Base-by-base conservation (phyloP, 1,140 invertebrate genomes). In the Druon quercuslanigerum region DNA sequence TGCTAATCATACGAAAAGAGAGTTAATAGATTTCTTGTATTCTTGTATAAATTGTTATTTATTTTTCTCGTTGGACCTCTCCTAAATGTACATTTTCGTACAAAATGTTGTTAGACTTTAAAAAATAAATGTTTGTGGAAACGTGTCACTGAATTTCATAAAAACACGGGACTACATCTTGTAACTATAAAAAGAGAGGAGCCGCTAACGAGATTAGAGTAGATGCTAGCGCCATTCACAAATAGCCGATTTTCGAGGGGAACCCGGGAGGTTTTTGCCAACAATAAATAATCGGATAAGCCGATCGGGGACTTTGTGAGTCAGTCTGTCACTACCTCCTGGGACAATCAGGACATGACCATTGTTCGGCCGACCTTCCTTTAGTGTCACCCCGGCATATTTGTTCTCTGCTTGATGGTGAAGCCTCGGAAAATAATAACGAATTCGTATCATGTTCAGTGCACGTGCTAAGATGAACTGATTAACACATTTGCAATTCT, bases 261-360 rank as follows among this genome's bases (percentile, higher is more conserved):
- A 75, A 77, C 78, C 60, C 71, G 73, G 77, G 75, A 81, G 82
- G 82, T 87, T 89, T 88, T 87, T 85, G 87, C 87, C 86, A 85
- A 86, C 84, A 83, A 88, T 87, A 87, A 88, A 88, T 89, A 89
- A 89, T 88, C 87, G 86, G 87, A 89, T 89, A 79, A 87, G 84
- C 73, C 76, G 85, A 88, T 88, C 84, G 83, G 79, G 79, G 77
- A 87, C 83, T 87, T 82, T 82, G 79, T 86, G 85, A 88, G 79
- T 87, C 84, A 84, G 84, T 81, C 79, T 50, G 51, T 51, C 54
- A 54, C 72, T 71, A 71, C 60, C 71, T 56, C 57, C 25, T 52
- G 73, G 81, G 82, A 84, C 84, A 87, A 87, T 86, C 80, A 71
- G 72, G 51, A 81, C 71, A 73, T 78, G 17, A 25, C 56, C 73